Evolutionary conservation across 1,140 invertebrate species (phyloP), one percentile per base, ranked within the genome.

Genomic region (Calosoma granatense): DNA sequence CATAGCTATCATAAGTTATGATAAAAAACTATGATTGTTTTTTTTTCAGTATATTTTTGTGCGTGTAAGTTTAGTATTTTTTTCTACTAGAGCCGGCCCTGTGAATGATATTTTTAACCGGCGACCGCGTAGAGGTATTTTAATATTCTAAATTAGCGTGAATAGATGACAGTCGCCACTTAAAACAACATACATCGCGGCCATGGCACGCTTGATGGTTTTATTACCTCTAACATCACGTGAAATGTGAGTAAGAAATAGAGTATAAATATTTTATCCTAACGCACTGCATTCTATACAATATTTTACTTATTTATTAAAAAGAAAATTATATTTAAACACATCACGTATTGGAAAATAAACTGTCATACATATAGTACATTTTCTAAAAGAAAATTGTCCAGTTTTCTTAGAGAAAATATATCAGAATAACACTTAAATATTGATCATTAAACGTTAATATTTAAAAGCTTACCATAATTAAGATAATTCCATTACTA

Each of bases 111-210:
- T 47, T 47, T 47, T 47, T 47, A 47, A 47, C 41, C 17, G 6
- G 4, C 6, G 6, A 47, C 6, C 41, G 17, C 6, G 17, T 6
- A 11, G 41, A 9, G 41, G 41, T 17, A 47, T 47, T 47, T 47
- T 47, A 47, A 47, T 47, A 47, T 47, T 47, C 17, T 47, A 47
- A 47, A 47, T 47, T 47, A 47, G 41, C 41, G 41, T 47, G 41
- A 47, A 47, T 47, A 47, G 41, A 47, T 47, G 41, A 47, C 41
- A 47, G 41, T 47, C 41, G 17, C 41, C 41, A 47, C 41, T 47
- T 47, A 47, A 47, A 47, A 47, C 41, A 47, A 47, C 41, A 47
- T 47, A 47, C 41, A 47, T 47, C 41, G 41, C 17, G 4, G 9
- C 41, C 41, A 47, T 17, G 17, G 41, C 41, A 47, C 15, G 41